Evolutionary conservation across 92 coral and sea anemone species (phyloP), one percentile per base, ranked within the genome.

Genomic region (Porites divaricata): DNA sequence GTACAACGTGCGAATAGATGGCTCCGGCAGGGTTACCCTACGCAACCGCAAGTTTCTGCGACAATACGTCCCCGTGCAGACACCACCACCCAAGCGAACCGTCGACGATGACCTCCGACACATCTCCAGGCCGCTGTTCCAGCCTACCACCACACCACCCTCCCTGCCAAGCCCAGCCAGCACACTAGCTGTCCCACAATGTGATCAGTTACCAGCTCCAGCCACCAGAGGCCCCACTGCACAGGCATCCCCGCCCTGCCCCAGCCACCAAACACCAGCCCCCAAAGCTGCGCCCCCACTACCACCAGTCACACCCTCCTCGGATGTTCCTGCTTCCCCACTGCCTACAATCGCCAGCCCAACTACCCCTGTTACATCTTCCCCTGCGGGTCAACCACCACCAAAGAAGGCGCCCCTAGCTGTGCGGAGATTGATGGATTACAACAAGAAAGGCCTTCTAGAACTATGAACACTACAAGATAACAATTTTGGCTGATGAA

Each of bases 21-120:
- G 91, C 25, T 88, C 84, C 8, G 91, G 92, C 77, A 89, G 92
- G 72, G 66, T 78, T 25, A 79, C 92, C 86, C 48, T 81, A 15
- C 75, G 79, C 24, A 86, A 85, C 78, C 63, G 89, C 17, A 89
- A 89, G 61, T 89, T 89, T 72, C 56, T 84, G 41, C 1, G 82
- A 24, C 17, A 85, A 52, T 74, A 75, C 73, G 7, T 86, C 50
- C 87, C 90, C 7, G 90, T 85, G 45, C 68, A 59, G 22, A 77
- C 20, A 50, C 68, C 57, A 12, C 86, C 81, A 12, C 89, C 83
- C 16, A 35, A 81, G 4, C 79, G 10, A 83, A 85, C 89, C 56
- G 73, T 89, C 77, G 61, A 1, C 8, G 80, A 85, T 79, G 86
- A 89, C 85, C 92, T 85, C 49, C n/a, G 74, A 52, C 75, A 54